Evolutionary conservation across 2,113 vertebrate genomes (phyloP), one percentile per base, ranked within the genome.

Genomic region (Tachysurus vachellii): DNA sequence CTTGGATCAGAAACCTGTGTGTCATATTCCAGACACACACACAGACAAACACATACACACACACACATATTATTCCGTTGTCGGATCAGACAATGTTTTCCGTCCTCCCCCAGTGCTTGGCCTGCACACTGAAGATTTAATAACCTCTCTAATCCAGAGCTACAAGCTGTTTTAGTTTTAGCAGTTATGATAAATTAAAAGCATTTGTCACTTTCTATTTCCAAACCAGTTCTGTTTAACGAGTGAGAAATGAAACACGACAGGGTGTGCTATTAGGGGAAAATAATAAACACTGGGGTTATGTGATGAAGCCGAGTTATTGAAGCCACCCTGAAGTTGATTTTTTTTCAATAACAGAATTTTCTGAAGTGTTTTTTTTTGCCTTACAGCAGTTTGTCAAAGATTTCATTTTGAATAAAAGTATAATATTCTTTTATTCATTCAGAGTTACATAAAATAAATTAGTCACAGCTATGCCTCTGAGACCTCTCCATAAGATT

Each of bases 51-150:
- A 36, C 2, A 36, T 2, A 36, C 36, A 36, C 36, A 36, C 36
- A 36, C 36, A 36, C 31, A 70, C 62, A 80, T 17, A 36, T 86
- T 75, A 66, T 57, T 88, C 73, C 59, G 84, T 36, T 56, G 80
- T 26, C 62, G 54, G 73, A 54, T 61, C 75, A 82, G 73, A 86
- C 54, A 11, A 53, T 88, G 73, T 86, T 83, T 85, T 87, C 80
- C 56, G 53, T 61, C 44, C 68, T 75, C 59, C 31, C 36, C n/a
- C 68, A 31, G 28, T 19, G 59, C 57, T 68, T 68, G 47, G 75
- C 44, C 44, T 16, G 28, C 17, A 54, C 31, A 36, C 47, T 36
- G 21, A 26, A 42, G 54, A 81, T 82, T 36, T 61, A 70, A 66
- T 64, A 50, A 42, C 84, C 4, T 23, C 64, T 28, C 70, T 82